These are phyloP conservation scores for Marcusenius ussheri DNA, from an alignment of 2,113 vertebrate genomes.

Conservation along the genomic window DNA sequence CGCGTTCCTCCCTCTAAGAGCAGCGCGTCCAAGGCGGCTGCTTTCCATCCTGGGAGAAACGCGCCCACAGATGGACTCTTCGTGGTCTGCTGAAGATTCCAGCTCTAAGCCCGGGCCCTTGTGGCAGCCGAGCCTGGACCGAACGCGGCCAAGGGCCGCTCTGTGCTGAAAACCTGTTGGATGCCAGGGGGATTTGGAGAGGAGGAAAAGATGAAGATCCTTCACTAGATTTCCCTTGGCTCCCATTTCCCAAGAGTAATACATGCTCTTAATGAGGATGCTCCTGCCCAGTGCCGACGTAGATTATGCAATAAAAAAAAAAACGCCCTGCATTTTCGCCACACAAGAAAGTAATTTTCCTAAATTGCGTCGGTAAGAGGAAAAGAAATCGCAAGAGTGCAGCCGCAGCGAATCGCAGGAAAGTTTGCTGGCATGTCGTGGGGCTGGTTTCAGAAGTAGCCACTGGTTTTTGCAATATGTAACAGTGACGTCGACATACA, in stretches of 20 bases:
- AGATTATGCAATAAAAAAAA: slow-evolving; percentile 1
- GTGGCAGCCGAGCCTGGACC: slow-evolving; percentile 13
- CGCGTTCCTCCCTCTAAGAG: slow-evolving; percentile 22
- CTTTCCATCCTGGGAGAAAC: slow-evolving; percentile 25
- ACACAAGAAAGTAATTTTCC: background rate
- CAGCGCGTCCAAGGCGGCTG: slow-evolving; percentile 28
- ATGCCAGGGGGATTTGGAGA: slow-evolving; percentile 26
- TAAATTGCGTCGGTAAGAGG: background rate
- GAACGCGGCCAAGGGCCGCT: slow-evolving; percentile 12
- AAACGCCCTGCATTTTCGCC: background rate
- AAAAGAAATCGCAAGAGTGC: background rate
- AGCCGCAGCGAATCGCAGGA: background rate
- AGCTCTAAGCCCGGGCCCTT: slow-evolving; percentile 17
- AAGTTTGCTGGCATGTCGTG: background rate
- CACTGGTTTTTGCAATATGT: background rate
- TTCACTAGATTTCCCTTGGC: slow-evolving; percentile 24
- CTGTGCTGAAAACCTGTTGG: slow-evolving; percentile 25
- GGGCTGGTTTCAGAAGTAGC: background rate
- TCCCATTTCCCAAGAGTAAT: background rate
- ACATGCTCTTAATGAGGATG: slow-evolving; percentile 20
- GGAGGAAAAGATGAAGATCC: slow-evolving; percentile 21
- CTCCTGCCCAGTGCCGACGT: background rate
- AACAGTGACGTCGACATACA: background rate
- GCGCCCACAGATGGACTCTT: slow-evolving; percentile 31
- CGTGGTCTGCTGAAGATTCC: slow-evolving; percentile 33